phyloP scores from a whole-genome alignment of 2,797 vertebrate genomes.

The Podarcis siculus region DNA sequence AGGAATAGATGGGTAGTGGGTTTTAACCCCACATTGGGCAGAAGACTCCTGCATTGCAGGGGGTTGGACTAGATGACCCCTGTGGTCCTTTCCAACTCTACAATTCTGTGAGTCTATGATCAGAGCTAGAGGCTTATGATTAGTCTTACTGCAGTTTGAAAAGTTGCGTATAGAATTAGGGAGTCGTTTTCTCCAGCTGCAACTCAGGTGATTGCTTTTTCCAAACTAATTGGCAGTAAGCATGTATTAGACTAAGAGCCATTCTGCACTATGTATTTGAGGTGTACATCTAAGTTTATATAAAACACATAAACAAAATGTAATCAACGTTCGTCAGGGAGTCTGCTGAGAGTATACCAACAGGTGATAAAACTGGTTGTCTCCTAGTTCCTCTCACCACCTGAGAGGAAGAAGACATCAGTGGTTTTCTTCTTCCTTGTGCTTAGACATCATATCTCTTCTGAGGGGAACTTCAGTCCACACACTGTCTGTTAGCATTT shows the following conservation, averaged over 20 bases:
- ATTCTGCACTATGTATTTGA: background rate
- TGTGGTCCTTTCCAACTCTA: too few species aligned
- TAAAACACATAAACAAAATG: background rate
- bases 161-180: background rate
- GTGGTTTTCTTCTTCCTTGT: background rate
- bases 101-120: too few species aligned
- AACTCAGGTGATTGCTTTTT: background rate
- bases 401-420: background rate
- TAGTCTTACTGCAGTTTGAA: background rate
- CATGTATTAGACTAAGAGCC: background rate
- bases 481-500: background rate
- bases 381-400: background rate
- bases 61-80: too few species aligned
- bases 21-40: background rate
- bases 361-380: too few species aligned
- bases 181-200: background rate
- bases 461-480: background rate
- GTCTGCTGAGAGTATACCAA: too few species aligned
- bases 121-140: background rate
- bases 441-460: background rate
- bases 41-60: too few species aligned
- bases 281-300: background rate
- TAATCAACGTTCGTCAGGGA: background rate
- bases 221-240: background rate
- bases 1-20: background rate